Conservation (phyloP, 1,140 invertebrate species). For the Papilio xuthus region DNA sequence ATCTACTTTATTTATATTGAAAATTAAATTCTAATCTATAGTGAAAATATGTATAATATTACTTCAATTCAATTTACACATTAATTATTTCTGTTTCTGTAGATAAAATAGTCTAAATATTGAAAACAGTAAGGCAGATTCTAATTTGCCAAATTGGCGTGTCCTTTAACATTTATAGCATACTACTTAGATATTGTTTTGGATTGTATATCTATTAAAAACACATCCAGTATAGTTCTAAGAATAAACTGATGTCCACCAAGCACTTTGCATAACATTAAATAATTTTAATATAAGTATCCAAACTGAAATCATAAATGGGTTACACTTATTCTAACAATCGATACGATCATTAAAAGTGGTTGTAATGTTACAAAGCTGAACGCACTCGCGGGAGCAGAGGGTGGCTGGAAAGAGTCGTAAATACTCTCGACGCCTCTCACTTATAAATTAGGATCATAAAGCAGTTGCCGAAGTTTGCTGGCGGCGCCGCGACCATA, state of each 20-base stretch:
- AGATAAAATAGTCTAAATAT: no score
- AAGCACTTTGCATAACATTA: background rate
- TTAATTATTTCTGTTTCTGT: no score
- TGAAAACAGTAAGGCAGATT: no score
- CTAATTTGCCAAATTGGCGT: no score
- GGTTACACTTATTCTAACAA: constrained; percentile 7
- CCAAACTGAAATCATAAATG: background rate
- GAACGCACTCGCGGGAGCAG: constrained; percentile 65
- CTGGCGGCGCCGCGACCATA: constrained; percentile 76
- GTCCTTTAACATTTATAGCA: no score
- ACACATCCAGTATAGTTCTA: no score
- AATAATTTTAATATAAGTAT: constrained; percentile 7
- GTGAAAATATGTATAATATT: no score
- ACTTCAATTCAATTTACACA: no score
- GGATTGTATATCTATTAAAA: no score
- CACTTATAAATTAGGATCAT: constrained; percentile 81
- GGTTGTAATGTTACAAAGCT: constrained; percentile 46
- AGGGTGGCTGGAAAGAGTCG: constrained; percentile 74
- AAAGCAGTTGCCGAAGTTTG: constrained; percentile 80
- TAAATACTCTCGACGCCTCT: constrained; percentile 76
- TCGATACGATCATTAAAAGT: constrained; percentile 38
- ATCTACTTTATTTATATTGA: no score
- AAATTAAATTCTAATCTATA: no score
- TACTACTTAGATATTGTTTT: background rate
- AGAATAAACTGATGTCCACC: no score